phyloP scores from a whole-genome alignment of 2,113 vertebrate genomes.

The Phasianus colchicus region DNA sequence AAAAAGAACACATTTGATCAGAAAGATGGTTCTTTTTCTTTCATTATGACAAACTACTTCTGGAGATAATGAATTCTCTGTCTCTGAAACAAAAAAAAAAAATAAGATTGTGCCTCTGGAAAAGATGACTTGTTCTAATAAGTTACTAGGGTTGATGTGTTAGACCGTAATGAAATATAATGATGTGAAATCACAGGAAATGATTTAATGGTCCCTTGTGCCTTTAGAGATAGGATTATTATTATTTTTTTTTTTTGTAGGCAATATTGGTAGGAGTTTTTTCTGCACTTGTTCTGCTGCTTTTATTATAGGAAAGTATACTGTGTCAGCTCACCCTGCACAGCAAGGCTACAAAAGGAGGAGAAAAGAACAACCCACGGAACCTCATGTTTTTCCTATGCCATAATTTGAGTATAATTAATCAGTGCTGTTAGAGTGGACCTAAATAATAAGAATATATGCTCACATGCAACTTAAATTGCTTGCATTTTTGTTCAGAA shows the following conservation, averaged over 20 bases:
- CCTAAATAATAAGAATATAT: not conserved
- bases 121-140: not conserved
- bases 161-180: not conserved
- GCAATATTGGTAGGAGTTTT: not conserved
- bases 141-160: not conserved
- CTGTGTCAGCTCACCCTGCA: not conserved
- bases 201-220: not conserved
- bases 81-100: not conserved
- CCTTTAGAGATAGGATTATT: not conserved
- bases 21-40: not conserved
- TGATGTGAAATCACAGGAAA: not conserved
- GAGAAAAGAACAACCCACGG: not conserved
- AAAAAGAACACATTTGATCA: not conserved
- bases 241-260: not conserved
- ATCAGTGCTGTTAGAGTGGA: not conserved
- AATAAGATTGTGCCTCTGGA: not conserved
- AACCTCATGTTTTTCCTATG: rapidly evolving
- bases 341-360: not conserved
- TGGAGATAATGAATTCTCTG: not conserved
- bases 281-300: not conserved
- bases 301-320: not conserved
- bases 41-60: not conserved
- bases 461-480: not conserved
- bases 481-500: not conserved
- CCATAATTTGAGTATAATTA: not conserved